Evolutionary conservation across 2,113 vertebrate genomes (phyloP).

Genomic region (Lynx canadensis): DNA sequence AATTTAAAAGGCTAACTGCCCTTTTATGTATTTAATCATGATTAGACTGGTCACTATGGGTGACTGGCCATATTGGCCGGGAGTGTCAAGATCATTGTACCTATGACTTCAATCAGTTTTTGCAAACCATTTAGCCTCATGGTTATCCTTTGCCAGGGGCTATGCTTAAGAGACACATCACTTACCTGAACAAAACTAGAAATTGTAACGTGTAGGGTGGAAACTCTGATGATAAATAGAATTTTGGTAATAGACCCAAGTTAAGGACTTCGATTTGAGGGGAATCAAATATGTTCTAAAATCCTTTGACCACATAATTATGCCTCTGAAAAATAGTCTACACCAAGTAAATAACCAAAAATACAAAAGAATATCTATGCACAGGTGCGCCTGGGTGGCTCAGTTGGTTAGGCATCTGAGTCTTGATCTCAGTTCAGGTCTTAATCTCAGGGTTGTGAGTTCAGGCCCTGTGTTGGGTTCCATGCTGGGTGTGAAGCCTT

Average conservation of each 20-base stretch:
- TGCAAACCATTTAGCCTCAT: neutral
- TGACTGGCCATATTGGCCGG: neutral
- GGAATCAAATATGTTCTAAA: constrained; percentile 15
- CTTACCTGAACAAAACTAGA: neutral
- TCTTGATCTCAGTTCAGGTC: too few relatives aligned
- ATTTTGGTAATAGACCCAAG: neutral
- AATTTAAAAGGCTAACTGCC: neutral
- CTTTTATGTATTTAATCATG: neutral
- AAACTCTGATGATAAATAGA: neutral
- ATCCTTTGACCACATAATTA: neutral
- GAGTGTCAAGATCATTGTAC: neutral
- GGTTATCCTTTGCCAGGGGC: neutral
- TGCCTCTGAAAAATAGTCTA: neutral
- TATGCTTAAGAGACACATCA: neutral
- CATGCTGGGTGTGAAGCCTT: too few relatives aligned
- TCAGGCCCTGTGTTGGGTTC: too few relatives aligned
- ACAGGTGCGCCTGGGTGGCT: neutral
- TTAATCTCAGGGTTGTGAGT: too few relatives aligned
- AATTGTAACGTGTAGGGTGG: neutral
- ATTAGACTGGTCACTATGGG: neutral
- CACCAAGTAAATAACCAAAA: neutral
- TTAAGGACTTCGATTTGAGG: neutral
- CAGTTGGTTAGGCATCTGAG: too few relatives aligned
- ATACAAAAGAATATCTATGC: neutral
- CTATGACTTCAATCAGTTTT: neutral